phyloP scores from a whole-genome alignment of 1,140 invertebrate genomes.

The Drosophila mayri region DNA sequence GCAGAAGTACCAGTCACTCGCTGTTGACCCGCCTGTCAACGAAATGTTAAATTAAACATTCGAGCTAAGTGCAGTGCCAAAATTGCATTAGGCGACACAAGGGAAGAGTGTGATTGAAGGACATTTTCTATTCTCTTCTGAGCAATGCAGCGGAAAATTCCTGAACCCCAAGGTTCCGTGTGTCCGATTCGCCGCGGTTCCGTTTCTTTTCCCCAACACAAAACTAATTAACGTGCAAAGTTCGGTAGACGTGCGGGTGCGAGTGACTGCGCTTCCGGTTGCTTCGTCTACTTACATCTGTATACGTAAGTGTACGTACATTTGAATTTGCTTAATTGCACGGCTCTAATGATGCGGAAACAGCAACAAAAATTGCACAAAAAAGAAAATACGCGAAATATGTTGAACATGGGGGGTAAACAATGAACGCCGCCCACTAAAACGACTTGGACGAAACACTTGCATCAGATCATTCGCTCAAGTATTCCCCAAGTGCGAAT shows the following conservation, averaged over 20 bases:
- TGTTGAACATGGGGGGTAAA: not conserved
- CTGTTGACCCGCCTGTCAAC: slow-evolving; percentile 17
- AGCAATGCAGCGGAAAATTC: slow-evolving; percentile 18
- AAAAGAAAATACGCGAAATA: not conserved
- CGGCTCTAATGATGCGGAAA: slow-evolving; percentile 67
- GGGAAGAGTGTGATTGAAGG: slow-evolving; percentile 17
- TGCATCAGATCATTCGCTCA: slow-evolving; percentile 15
- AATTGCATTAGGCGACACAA: slow-evolving; percentile 6
- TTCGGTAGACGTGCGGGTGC: slow-evolving; percentile 36
- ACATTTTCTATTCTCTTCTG: slow-evolving; percentile 10
- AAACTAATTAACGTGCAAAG: slow-evolving; percentile 51
- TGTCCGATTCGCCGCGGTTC: slow-evolving; percentile 16
- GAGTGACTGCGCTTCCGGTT: slow-evolving; percentile 48
- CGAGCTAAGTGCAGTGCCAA: slow-evolving; percentile 27
- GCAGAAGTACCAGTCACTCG: not conserved
- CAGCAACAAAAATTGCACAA: slow-evolving; percentile 2
- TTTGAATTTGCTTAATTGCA: slow-evolving; percentile 72
- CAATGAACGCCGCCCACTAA: slow-evolving; percentile 27
- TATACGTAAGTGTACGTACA: slow-evolving; percentile 17
- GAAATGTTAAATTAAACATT: slow-evolving; percentile 13
- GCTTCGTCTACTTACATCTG: slow-evolving; percentile 8
- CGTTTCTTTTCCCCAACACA: slow-evolving; percentile 21
- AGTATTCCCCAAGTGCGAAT: slow-evolving; percentile 28
- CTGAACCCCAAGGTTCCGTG: slow-evolving; percentile 18
- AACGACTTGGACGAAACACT: slow-evolving; percentile 14